Conservation (phyloP, 2,888 invertebrate species). For the Tachina grossa region DNA sequence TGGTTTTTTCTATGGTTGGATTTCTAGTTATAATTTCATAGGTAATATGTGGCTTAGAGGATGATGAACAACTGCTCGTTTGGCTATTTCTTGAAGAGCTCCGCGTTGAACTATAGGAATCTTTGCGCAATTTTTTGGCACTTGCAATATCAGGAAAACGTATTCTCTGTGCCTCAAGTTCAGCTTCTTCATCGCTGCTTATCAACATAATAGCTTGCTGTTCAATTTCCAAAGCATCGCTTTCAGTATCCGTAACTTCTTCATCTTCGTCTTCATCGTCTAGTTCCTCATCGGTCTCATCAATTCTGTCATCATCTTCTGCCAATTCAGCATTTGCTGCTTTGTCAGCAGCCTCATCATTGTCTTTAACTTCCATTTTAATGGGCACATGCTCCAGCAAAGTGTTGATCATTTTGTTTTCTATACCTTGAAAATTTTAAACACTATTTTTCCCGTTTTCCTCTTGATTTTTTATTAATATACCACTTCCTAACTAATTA, state of each 20-base stretch:
- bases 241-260: slow-evolving; percentile 73
- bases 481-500: slow-evolving; percentile 4
- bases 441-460: background rate
- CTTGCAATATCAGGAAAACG: slow-evolving; percentile 75
- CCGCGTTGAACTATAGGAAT: slow-evolving; percentile 66
- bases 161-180: slow-evolving; percentile 79
- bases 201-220: slow-evolving; percentile 76
- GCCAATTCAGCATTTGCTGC: slow-evolving; percentile 39
- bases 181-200: slow-evolving; percentile 80
- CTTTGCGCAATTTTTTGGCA: slow-evolving; percentile 60
- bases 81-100: slow-evolving; percentile 63
- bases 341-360: slow-evolving; percentile 60
- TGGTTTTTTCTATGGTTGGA: slow-evolving; percentile 12
- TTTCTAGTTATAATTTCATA: slow-evolving; percentile 9
- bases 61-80: slow-evolving; percentile 32
- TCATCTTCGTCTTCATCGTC: slow-evolving; percentile 75
- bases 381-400: slow-evolving; percentile 76
- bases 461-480: background rate
- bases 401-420: slow-evolving; percentile 76
- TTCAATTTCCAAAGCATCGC: slow-evolving; percentile 72
- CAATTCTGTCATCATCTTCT: slow-evolving; percentile 48
- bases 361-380: slow-evolving; percentile 73
- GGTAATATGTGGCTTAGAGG: slow-evolving; percentile 8
- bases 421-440: background rate
- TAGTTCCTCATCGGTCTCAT: slow-evolving; percentile 74